Conservation (phyloP, 1,140 invertebrate species). For the Drosophila murphyi region DNA sequence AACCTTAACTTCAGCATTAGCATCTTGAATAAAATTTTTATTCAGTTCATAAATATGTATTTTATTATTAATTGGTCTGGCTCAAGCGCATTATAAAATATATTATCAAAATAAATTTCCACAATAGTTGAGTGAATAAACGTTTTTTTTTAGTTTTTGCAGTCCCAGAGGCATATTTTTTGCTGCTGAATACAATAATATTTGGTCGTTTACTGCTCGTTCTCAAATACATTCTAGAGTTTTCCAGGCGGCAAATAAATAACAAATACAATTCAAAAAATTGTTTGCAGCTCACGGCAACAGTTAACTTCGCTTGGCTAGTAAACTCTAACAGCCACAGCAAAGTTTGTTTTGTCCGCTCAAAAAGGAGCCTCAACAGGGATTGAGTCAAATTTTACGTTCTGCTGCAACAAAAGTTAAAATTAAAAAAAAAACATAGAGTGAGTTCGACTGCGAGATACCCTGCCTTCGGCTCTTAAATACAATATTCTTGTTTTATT, state of each 20-base stretch:
- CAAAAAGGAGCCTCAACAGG: slow-evolving; percentile 11
- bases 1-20: no score
- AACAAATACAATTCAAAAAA: slow-evolving; percentile 60
- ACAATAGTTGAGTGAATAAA: slow-evolving; percentile 62
- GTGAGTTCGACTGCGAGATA: no score
- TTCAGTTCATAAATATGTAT: no score
- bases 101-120: slow-evolving; percentile 47
- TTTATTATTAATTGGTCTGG: slow-evolving; percentile 12
- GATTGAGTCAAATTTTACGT: slow-evolving; percentile 32
- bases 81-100: slow-evolving; percentile 54
- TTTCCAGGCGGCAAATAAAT: slow-evolving; percentile 77
- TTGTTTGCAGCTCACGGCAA: slow-evolving; percentile 54
- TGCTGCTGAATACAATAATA: slow-evolving; percentile 46
- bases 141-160: slow-evolving; percentile 50
- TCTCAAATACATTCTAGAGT: slow-evolving; percentile 55
- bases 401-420: slow-evolving; percentile 36
- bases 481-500: slow-evolving; percentile 18
- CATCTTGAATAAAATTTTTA: no score
- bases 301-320: slow-evolving; percentile 21
- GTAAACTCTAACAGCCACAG: not conserved
- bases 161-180: slow-evolving; percentile 4
- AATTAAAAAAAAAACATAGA: slow-evolving; percentile 19
- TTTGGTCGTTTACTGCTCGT: slow-evolving; percentile 38
- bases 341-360: not conserved
- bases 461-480: not conserved